These are phyloP conservation scores for Poecilus cupreus DNA, from an alignment of 2,888 invertebrate species.

Conservation along the genomic window DNA sequence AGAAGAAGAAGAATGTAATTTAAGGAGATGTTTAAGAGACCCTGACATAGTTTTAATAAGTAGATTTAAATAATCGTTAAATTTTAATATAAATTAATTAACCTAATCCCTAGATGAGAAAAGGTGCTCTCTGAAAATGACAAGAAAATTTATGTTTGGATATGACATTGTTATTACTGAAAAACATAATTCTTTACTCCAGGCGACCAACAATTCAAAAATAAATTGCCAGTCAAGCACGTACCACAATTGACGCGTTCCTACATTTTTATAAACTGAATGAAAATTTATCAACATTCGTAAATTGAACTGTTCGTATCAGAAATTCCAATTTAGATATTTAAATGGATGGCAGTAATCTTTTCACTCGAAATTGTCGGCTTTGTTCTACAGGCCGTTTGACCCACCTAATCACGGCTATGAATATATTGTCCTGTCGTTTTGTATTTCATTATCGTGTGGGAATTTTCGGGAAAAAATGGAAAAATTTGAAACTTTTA, in stretches of 20 bases:
- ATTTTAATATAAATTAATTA: too few species aligned
- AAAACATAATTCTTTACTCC: too few species aligned
- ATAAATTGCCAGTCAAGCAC: background rate
- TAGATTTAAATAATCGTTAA: too few species aligned
- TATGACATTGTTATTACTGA: too few species aligned
- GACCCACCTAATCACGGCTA: background rate
- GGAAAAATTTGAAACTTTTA: too few species aligned
- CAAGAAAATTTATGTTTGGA: too few species aligned
- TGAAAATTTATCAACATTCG: conserved; percentile 28
- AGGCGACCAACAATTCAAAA: background rate
- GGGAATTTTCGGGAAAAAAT: too few species aligned
- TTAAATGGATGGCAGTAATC: conserved; percentile 16
- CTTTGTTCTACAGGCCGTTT: background rate
- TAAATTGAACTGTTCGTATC: conserved; percentile 23
- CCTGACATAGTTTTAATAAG: too few species aligned
- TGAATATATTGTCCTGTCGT: background rate
- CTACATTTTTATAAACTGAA: conserved; percentile 19
- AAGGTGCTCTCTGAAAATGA: too few species aligned
- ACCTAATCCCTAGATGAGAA: too few species aligned
- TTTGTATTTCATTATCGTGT: background rate
- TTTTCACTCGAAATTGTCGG: conserved; percentile 17
- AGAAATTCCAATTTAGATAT: conserved; percentile 26
- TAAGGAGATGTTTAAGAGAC: too few species aligned
- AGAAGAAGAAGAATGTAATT: too few species aligned
- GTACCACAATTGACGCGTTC: background rate